Conservation (phyloP, 1,140 invertebrate species). For the Ips typographus region DNA sequence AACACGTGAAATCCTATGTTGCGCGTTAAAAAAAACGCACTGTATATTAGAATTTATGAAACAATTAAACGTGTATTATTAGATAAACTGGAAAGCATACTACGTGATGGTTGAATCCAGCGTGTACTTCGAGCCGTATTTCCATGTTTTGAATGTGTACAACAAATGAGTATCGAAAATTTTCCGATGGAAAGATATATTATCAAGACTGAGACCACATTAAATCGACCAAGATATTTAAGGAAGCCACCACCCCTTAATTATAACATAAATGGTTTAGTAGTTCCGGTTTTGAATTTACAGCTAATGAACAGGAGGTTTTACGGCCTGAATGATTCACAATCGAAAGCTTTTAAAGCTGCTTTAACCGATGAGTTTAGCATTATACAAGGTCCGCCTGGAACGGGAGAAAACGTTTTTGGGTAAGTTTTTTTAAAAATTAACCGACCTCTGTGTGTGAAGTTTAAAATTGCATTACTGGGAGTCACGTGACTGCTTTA, state of each 20-base stretch:
- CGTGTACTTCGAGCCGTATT: constrained; percentile 71
- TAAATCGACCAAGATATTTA: constrained; percentile 41
- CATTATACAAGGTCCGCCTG: constrained; percentile 79
- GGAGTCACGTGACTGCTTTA: no score
- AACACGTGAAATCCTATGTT: no score
- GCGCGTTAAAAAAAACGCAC: no score
- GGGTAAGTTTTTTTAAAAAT: constrained; percentile 30
- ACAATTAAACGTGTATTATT: no score
- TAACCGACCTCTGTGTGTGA: no score
- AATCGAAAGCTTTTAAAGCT: constrained; percentile 60
- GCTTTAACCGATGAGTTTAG: constrained; percentile 65
- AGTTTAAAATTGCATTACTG: no score
- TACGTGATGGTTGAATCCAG: constrained; percentile 67
- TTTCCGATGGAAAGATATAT: constrained; percentile 66
- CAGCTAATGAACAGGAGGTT: neutral
- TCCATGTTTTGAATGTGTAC: constrained; percentile 60
- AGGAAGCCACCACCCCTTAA: no score
- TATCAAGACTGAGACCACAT: constrained; percentile 49
- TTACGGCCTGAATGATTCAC: constrained; percentile 57
- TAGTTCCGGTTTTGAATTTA: neutral
- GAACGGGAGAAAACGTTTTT: constrained; percentile 80
- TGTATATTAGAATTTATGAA: no score
- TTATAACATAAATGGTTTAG: no score
- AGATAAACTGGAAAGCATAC: constrained; percentile 5
- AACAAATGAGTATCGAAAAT: constrained; percentile 55